Evolutionary conservation across 2,888 invertebrate genomes (phyloP), one percentile per base, ranked within the genome.

Genomic region (Stenodema calcarata): DNA sequence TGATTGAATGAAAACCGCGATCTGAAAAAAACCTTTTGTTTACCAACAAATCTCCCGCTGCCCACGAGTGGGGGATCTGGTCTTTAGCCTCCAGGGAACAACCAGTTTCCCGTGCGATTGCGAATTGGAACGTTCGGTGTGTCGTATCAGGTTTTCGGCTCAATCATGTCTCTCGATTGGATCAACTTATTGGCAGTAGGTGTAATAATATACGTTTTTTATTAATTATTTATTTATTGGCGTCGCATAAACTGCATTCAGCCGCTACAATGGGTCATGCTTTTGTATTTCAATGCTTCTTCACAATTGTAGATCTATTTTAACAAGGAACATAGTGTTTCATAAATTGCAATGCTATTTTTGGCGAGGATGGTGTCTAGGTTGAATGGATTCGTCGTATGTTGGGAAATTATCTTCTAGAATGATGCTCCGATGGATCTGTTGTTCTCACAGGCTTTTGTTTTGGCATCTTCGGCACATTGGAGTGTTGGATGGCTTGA

Each of bases 31-130:
- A 0, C 41, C 62, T 27, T 82, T 82, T 82, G 82, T 82, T 82
- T 82, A 82, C 82, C 69, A 82, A 82, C 82, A 82, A 18, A 54
- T 16, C 30, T 18, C 41, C 27, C 23, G 62, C 23, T n/a, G 27
- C 76, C 16, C 3, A 12, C 62, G 70, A 41, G 70, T n/a, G 69
- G 82, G 47, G 28, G 80, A 80, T 82, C 62, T 82, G 62, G 30
- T 41, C 18, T 30, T 82, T 44, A 41, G 69, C 35, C 62, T 82
- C 42, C 69, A 82, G 69, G 82, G 69, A 80, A 69, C 82, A 82
- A 35, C 62, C n/a, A 27, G 23, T n/a, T 54, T 16, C 16, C 69
- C 82, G 30, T 47, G 30, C 28, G 82, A 69, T 18, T 18, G 35
- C 41, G 69, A 82, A n/a, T 54, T 27, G 23, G 80, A 54, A 54